Conservation (phyloP, 1,140 invertebrate genomes). For the Bombus breviceps region DNA sequence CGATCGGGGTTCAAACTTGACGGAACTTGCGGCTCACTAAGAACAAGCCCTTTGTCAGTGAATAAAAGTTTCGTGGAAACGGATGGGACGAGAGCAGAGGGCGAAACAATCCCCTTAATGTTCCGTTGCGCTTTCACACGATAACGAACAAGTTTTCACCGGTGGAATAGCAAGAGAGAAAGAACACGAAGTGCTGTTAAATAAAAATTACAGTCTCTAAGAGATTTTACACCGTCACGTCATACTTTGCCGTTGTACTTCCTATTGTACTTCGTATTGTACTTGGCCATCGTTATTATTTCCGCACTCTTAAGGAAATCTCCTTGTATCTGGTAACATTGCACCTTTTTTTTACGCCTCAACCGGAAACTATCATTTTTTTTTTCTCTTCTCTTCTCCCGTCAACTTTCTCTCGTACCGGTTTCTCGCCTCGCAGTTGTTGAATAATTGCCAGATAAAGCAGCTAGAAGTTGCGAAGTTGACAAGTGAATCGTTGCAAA, state of each 20-base stretch:
- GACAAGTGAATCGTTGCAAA: not conserved
- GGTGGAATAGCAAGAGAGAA: not conserved
- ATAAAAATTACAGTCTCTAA: conserved; percentile 39
- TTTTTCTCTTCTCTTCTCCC: not conserved
- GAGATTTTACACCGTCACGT: conserved; percentile 27
- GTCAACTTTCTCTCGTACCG: no score
- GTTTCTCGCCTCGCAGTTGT: not conserved
- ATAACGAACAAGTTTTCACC: conserved; percentile 36
- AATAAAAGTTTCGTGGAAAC: conserved; percentile 10
- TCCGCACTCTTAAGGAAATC: conserved; percentile 25
- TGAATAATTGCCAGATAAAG: conserved; percentile 13
- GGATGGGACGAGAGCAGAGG: not conserved
- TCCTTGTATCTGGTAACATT: not conserved
- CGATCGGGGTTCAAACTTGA: not conserved
- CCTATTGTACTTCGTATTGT: conserved; percentile 3
- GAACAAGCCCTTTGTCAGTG: not conserved
- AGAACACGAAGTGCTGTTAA: conserved; percentile 1
- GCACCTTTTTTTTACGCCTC: no score
- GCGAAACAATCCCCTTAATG: conserved; percentile 33
- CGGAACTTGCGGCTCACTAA: not conserved
- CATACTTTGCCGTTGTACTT: not conserved
- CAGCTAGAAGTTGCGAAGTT: not conserved
- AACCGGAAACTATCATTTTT: not conserved
- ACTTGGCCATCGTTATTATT: not conserved
- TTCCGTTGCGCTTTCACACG: conserved; percentile 6